These are phyloP conservation scores for Phasianus colchicus DNA, from an alignment of 2,113 vertebrate genomes.

Conservation along the genomic window DNA sequence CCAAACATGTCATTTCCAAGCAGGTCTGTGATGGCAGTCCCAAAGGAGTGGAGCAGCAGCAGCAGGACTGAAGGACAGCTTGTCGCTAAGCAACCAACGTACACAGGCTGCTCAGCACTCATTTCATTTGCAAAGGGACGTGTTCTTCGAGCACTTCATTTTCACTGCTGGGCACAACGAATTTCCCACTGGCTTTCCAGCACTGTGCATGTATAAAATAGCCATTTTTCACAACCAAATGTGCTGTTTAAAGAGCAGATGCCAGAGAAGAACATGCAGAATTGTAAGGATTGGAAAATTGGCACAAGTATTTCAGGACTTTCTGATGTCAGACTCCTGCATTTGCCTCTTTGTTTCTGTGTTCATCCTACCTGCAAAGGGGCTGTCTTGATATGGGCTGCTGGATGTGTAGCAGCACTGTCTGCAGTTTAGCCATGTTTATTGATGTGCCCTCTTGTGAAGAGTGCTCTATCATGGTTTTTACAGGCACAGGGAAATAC, in stretches of 20 bases:
- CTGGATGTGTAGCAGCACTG: not conserved
- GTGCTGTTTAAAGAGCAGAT: not conserved
- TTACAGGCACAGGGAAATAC: fast-evolving
- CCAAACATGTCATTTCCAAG: slow-evolving; percentile 55
- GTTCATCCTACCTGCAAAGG: not conserved
- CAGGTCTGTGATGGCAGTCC: slow-evolving; percentile 47
- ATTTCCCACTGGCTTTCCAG: not conserved
- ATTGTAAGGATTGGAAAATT: not conserved
- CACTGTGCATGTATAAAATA: not conserved
- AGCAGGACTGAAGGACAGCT: slow-evolving; percentile 63
- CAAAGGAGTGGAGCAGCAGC: not conserved
- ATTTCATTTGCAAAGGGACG: slow-evolving; percentile 52
- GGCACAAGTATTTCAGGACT: not conserved
- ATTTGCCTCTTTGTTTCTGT: not conserved
- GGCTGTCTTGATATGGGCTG: not conserved
- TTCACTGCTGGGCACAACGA: slow-evolving; percentile 2
- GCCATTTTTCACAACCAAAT: not conserved
- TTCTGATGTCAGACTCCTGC: not conserved
- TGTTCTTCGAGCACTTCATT: slow-evolving; percentile 40
- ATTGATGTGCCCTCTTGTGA: not conserved
- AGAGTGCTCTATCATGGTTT: not conserved
- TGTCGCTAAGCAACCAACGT: slow-evolving; percentile 69
- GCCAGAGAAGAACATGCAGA: not conserved
- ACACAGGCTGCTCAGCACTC: slow-evolving; percentile 50
- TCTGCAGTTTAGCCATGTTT: not conserved